Conservation (phyloP, 1,140 invertebrate species). For the Ganaspis sp. region DNA sequence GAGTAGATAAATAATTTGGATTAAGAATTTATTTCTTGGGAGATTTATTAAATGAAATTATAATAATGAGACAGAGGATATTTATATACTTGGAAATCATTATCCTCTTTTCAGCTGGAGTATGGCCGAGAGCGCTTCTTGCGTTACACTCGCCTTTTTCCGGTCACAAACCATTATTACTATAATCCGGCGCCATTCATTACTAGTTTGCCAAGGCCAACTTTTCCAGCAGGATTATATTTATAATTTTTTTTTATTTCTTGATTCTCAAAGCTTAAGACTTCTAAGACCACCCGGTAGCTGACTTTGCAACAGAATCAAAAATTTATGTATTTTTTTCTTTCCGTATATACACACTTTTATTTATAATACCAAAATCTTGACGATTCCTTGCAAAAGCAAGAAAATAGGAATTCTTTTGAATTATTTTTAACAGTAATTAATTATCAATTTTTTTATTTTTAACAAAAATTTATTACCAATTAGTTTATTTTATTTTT, state of each 20-base stretch:
- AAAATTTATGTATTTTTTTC: neutral
- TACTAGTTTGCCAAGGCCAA: conserved; percentile 34
- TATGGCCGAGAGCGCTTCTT: conserved; percentile 29
- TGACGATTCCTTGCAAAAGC: too few relatives aligned
- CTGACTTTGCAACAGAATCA: neutral
- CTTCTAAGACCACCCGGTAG: conserved; percentile 38
- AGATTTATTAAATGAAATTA: conserved; percentile 66
- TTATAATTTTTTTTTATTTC: conserved; percentile 8
- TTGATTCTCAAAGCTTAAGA: conserved; percentile 6
- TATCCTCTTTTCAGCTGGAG: neutral
- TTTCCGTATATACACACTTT: neutral
- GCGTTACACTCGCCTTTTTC: conserved; percentile 43
- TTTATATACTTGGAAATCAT: neutral
- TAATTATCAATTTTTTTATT: neutral
- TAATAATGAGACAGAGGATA: conserved; percentile 48
- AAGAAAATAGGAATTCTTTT: too few relatives aligned
- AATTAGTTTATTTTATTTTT: too few relatives aligned
- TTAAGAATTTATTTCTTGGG: neutral
- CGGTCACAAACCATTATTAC: conserved; percentile 41
- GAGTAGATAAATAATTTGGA: too few relatives aligned
- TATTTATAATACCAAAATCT: neutral
- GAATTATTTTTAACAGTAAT: too few relatives aligned
- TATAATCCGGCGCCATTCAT: conserved; percentile 45
- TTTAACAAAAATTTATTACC: too few relatives aligned
- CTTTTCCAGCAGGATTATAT: conserved; percentile 2